phyloP scores from a whole-genome alignment of 2,113 vertebrate species.

The Phyllopteryx taeniolatus region DNA sequence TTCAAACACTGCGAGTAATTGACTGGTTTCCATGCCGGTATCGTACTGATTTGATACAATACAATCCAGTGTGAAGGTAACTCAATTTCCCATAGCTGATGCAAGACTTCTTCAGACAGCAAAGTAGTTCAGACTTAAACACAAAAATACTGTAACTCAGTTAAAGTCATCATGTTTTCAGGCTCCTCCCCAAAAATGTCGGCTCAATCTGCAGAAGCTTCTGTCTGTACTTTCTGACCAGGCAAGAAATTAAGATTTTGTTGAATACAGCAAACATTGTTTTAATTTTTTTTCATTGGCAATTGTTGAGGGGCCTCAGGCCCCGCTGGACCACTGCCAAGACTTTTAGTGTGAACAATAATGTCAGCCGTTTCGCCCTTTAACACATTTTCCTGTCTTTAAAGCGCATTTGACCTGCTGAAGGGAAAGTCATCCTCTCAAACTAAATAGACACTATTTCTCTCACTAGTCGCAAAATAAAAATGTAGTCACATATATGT shows the following conservation, averaged over 20 bases:
- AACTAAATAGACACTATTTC: neutral
- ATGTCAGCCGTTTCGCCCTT: constrained; percentile 1
- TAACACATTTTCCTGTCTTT: neutral
- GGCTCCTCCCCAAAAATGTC: no score
- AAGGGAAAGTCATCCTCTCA: neutral
- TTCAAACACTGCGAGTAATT: no score
- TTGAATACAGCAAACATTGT: constrained; percentile 14
- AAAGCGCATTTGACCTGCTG: neutral
- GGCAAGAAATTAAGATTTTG: constrained; percentile 56
- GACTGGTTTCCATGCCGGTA: no score
- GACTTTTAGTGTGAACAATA: constrained; percentile 6
- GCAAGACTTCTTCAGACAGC: no score
- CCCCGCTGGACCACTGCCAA: constrained; percentile 26
- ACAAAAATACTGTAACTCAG: no score
- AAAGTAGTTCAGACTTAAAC: no score
- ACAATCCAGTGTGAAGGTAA: no score
- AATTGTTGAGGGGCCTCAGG: constrained; percentile 7
- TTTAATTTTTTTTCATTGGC: constrained; percentile 1
- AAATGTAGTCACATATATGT: neutral
- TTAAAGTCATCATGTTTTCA: no score
- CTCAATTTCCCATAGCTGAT: no score
- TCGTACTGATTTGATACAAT: no score
- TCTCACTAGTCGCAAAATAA: neutral
- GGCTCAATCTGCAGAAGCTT: neutral
- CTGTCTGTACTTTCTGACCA: constrained; percentile 9